phyloP scores from a whole-genome alignment of 2,888 invertebrate genomes.

The Eupeodes latifasciatus region DNA sequence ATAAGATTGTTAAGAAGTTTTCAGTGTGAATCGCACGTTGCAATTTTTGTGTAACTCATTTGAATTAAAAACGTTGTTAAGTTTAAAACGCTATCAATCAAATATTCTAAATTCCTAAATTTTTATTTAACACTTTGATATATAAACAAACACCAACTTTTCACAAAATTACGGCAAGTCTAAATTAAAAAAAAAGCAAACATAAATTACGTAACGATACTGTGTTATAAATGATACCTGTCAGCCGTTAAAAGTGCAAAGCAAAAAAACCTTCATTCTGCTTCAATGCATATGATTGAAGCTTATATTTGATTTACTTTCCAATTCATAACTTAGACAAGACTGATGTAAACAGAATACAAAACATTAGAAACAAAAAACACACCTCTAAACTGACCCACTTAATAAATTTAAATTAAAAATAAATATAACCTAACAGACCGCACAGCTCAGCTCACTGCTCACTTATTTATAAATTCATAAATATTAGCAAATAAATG shows the following conservation, averaged over 20 bases:
- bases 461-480: conserved; percentile 12
- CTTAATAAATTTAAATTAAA: conserved; percentile 10
- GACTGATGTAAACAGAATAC: neutral
- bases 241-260: conserved; percentile 25
- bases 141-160: too few relatives aligned
- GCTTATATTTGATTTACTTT: conserved; percentile 31
- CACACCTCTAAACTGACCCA: conserved; percentile 16
- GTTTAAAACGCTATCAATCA: too few relatives aligned
- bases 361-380: neutral
- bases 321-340: neutral
- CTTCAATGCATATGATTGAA: conserved; percentile 49
- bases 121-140: too few relatives aligned
- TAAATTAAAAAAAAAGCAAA: neutral
- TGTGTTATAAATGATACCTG: neutral
- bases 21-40: too few relatives aligned
- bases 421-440: conserved; percentile 1
- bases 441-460: neutral
- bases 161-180: too few relatives aligned
- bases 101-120: too few relatives aligned
- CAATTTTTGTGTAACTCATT: too few relatives aligned
- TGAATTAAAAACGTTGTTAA: too few relatives aligned
- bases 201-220: neutral
- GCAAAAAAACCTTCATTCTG: conserved; percentile 35
- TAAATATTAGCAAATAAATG: conserved; percentile 10
- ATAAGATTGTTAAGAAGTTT: too few relatives aligned